A percentile compares a stretch with the other conserved stretches of the same genome.
phyloP scores from a whole-genome alignment of 2,113 vertebrate genomes.

The Ivindomyrus marchei region DNA sequence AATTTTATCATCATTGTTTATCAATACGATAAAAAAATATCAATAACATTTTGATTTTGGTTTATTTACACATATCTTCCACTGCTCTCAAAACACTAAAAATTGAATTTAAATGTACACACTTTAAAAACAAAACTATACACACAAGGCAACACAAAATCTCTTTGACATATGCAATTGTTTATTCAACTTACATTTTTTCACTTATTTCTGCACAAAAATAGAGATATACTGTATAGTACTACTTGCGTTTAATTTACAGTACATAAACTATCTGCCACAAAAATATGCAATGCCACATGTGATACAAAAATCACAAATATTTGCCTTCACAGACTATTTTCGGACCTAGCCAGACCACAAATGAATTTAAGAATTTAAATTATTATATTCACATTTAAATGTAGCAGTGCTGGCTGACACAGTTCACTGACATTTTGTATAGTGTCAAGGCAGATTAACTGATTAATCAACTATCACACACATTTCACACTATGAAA shows the following conservation, averaged over 20 bases:
- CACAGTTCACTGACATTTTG: slow-evolving; percentile 33
- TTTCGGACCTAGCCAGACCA: slow-evolving; percentile 6
- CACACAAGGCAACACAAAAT: background rate
- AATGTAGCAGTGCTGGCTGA: slow-evolving; percentile 16
- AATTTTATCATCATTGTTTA: background rate
- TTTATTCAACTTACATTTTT: slow-evolving; percentile 50
- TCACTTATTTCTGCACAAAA: slow-evolving; percentile 59
- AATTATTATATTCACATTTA: slow-evolving; percentile 47
- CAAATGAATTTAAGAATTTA: slow-evolving; percentile 26
- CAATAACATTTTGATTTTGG: background rate
- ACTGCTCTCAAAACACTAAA: background rate
- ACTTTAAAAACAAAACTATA: background rate
- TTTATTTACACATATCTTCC: background rate
- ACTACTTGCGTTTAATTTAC: background rate
- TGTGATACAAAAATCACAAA: slow-evolving; percentile 66
- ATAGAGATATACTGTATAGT: slow-evolving; percentile 67
- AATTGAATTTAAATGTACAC: background rate
- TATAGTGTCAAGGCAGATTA: slow-evolving; percentile 38
- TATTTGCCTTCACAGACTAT: slow-evolving; percentile 50
- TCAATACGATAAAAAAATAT: background rate
- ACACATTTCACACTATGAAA: slow-evolving; percentile 21
- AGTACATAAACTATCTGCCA: slow-evolving; percentile 44
- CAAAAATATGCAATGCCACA: slow-evolving; percentile 62
- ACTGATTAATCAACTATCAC: slow-evolving; percentile 33
- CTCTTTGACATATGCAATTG: background rate